phyloP scores from a whole-genome alignment of 2,113 vertebrate species.

The Brienomyrus brachyistius region DNA sequence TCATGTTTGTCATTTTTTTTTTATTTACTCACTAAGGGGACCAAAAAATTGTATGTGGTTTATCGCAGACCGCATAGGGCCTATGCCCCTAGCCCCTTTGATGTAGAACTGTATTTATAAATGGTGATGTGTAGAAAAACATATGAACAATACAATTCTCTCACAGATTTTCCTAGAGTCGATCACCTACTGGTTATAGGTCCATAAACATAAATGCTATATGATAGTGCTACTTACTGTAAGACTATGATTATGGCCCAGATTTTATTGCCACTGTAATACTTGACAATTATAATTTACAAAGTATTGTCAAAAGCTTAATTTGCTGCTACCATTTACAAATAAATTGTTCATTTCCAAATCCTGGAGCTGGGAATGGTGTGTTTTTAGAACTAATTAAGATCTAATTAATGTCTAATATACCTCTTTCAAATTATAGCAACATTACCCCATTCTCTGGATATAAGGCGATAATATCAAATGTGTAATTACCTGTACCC shows the following conservation, averaged over 20 bases:
- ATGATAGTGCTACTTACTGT: not conserved
- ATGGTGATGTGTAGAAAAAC: not conserved
- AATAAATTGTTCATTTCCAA: not conserved
- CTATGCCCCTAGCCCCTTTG: not conserved
- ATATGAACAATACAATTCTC: not conserved
- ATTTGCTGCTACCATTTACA: not conserved
- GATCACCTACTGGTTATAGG: not conserved
- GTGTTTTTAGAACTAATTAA: not conserved
- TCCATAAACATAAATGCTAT: not conserved
- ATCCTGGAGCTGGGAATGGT: not conserved
- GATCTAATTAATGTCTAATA: not conserved
- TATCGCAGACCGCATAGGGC: not conserved
- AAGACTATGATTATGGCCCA: not conserved
- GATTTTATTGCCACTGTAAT: not conserved
- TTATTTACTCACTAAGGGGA: not conserved
- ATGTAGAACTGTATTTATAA: not conserved
- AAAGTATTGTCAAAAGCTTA: not conserved
- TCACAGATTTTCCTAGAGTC: not conserved
- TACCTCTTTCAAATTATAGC: not conserved
- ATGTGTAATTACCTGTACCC: not conserved
- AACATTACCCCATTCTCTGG: not conserved
- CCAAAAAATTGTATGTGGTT: not conserved
- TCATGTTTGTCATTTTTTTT: not conserved
- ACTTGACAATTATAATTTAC: not conserved
- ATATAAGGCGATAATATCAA: not conserved